Percentiles rank a stretch among this genome's conserved stretches.
Evolutionary conservation across 2,797 vertebrate species (phyloP).

Genomic region (Erethizon dorsatum): DNA sequence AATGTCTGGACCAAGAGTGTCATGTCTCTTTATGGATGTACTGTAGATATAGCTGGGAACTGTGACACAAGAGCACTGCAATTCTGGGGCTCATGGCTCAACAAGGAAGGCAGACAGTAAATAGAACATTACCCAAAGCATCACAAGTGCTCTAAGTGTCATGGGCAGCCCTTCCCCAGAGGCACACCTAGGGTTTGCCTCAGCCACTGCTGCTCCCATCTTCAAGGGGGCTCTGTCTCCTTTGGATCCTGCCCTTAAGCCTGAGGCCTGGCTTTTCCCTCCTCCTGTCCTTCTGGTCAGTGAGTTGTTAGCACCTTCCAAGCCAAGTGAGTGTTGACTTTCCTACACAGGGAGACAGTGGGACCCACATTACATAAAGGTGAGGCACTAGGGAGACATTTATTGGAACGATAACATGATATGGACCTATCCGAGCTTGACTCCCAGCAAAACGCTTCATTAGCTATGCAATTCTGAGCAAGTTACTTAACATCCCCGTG

Average conservation of each 20-base stretch:
- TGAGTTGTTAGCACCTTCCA: not conserved
- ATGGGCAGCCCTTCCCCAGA: not conserved
- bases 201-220: no score
- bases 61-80: no score
- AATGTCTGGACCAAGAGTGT: not conserved
- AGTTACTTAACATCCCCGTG: not conserved
- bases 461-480: not conserved
- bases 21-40: not conserved
- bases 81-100: not conserved
- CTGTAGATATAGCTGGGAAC: not conserved
- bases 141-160: not conserved
- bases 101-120: not conserved
- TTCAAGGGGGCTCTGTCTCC: not conserved
- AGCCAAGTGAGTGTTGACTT: not conserved
- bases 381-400: not conserved
- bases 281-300: not conserved
- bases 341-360: not conserved
- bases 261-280: not conserved
- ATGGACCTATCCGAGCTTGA: no score
- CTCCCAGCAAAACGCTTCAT: not conserved
- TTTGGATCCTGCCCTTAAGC: not conserved
- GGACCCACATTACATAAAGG: not conserved
- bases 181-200: not conserved
- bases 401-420: not conserved
- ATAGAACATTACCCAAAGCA: not conserved